Conservation (phyloP, 1,140 invertebrate species). For the Kradibia gibbosae region DNA sequence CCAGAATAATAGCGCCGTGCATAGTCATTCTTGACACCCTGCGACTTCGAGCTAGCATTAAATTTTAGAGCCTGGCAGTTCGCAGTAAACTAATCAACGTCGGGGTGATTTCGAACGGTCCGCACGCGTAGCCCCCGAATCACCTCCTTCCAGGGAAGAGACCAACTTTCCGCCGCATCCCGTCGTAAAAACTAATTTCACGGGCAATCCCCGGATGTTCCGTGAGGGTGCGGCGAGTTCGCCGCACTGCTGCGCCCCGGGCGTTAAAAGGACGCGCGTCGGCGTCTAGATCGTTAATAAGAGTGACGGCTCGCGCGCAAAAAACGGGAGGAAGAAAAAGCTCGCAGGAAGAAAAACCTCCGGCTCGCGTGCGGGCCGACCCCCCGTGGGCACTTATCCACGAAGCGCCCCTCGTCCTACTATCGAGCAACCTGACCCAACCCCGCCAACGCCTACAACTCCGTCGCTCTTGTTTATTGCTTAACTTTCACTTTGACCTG, state of each 20-base stretch:
- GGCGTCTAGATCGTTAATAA: conserved; percentile 22
- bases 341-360: not conserved
- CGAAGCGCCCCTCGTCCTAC: not conserved
- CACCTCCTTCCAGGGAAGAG: not conserved
- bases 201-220: not conserved
- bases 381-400: conserved; percentile 13
- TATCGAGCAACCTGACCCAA: not conserved
- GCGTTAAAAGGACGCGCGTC: conserved; percentile 8
- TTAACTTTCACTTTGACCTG: conserved; percentile 45
- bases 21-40: not conserved
- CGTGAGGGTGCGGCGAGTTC: not conserved
- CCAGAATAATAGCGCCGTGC: not conserved
- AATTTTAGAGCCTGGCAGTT: not conserved
- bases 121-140: not conserved
- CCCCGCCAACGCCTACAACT: not conserved
- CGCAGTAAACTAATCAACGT: conserved; percentile 10
- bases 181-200: conserved; percentile 10
- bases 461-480: conserved; percentile 41
- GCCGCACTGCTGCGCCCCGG: not conserved
- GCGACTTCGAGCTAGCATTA: not conserved
- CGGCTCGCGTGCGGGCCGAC: not conserved
- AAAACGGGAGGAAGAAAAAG: too few species aligned
- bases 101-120: not conserved
- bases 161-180: not conserved
- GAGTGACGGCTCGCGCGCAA: not conserved